phyloP scores from a whole-genome alignment of 2,888 invertebrate genomes.

The Dorcus parallelipipedus region DNA sequence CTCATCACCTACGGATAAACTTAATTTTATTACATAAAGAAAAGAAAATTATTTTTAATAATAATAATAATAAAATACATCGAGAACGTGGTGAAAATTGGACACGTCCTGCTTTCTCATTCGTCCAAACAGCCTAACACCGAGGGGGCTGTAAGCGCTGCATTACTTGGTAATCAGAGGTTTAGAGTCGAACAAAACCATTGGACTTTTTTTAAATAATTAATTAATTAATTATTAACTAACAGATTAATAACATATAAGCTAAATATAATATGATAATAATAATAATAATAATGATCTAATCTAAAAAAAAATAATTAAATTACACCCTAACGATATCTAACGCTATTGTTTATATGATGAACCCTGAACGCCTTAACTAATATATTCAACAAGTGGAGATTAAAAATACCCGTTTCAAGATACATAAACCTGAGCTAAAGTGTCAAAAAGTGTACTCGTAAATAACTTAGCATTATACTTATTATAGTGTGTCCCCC shows the following conservation, averaged over 20 bases:
- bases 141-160: conserved; percentile 10
- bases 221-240: conserved; percentile 14
- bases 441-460: conserved; percentile 11
- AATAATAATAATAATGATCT: conserved; percentile 17
- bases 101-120: not conserved
- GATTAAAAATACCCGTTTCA: conserved; percentile 21
- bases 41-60: not conserved
- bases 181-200: conserved; percentile 36
- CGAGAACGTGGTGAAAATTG: not conserved
- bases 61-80: conserved; percentile 1
- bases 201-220: conserved; percentile 28
- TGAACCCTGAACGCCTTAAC: conserved; percentile 39
- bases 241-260: not conserved
- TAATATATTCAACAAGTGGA: conserved; percentile 18
- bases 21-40: not conserved
- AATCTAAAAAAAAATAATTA: conserved; percentile 11
- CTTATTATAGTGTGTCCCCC: not conserved
- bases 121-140: conserved; percentile 5
- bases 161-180: conserved; percentile 24
- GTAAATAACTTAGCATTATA: not conserved
- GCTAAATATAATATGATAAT: not conserved
- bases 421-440: conserved; percentile 18
- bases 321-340: not conserved
- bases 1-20: conserved; percentile 10
- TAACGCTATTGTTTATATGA: conserved; percentile 13